A percentile compares a stretch with the other conserved stretches of the same genome.
phyloP scores from a whole-genome alignment of 2,113 vertebrate genomes.

The Pituophis catenifer region DNA sequence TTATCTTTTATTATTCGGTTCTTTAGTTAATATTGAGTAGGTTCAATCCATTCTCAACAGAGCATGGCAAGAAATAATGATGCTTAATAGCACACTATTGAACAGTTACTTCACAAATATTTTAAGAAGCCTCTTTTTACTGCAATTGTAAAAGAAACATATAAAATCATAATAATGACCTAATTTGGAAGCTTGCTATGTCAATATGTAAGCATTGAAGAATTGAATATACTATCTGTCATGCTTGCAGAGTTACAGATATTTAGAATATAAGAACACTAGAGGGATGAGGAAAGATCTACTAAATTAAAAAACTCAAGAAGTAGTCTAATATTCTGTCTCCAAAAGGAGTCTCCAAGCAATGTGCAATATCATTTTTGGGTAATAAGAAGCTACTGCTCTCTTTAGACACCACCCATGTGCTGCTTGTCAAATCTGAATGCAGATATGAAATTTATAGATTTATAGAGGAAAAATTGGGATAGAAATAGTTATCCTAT shows the following conservation, averaged over 20 bases:
- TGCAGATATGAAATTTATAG: neutral
- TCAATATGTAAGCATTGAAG: neutral
- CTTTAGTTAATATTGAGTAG: neutral
- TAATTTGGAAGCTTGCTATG: neutral
- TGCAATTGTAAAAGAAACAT: neutral
- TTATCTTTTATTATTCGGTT: constrained; percentile 9
- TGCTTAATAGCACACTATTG: constrained; percentile 16
- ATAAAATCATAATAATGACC: constrained; percentile 1
- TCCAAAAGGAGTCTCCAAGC: neutral
- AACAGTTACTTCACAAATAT: constrained; percentile 15
- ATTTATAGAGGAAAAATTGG: neutral
- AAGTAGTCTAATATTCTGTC: neutral
- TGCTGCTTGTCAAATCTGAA: neutral
- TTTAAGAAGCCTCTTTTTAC: constrained; percentile 7
- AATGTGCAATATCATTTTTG: too few relatives aligned
- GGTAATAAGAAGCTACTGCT: neutral
- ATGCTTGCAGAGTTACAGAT: neutral
- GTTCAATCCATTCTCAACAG: constrained; percentile 1
- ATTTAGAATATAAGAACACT: neutral
- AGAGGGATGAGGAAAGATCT: neutral
- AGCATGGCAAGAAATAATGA: constrained; percentile 19
- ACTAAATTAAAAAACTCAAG: neutral
- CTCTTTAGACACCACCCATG: neutral
- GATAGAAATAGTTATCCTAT: neutral
- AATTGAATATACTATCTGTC: neutral